These are phyloP conservation scores for Gallinago stenura DNA, from an alignment of 2,797 vertebrate species.

Conservation along the genomic window DNA sequence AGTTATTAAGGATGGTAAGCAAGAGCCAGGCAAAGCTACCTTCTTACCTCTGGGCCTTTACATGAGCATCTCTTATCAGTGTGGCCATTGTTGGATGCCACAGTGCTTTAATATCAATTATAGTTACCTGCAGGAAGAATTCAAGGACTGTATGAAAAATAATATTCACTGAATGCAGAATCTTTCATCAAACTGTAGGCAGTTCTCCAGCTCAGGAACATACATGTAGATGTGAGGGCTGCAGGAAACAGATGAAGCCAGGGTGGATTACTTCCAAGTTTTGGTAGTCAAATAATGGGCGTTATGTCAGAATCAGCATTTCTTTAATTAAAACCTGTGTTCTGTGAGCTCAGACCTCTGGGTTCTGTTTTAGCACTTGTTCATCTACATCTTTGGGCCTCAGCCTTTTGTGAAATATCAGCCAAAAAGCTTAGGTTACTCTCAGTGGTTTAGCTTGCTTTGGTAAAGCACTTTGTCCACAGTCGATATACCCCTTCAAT, in stretches of 20 bases:
- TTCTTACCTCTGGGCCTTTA: background rate
- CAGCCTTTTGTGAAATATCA: conserved; percentile 34
- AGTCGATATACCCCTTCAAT: background rate
- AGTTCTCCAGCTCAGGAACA: background rate
- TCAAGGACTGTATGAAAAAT: background rate
- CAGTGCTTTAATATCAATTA: background rate
- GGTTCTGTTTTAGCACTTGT: conserved; percentile 8
- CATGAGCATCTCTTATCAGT: background rate
- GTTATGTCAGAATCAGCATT: background rate
- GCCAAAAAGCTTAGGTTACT: conserved; percentile 12
- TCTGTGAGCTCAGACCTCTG: conserved; percentile 35
- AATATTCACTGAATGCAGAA: background rate
- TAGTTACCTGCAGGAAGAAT: background rate
- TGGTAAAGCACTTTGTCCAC: background rate
- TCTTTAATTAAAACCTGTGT: background rate
- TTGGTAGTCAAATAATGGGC: background rate
- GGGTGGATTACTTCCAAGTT: background rate
- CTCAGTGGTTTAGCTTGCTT: background rate
- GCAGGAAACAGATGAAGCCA: background rate
- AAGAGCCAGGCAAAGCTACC: background rate
- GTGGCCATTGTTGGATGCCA: background rate
- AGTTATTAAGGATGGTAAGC: background rate
- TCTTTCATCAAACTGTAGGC: background rate
- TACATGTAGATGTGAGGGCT: background rate
- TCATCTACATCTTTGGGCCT: background rate